These are phyloP conservation scores for Pangasius krempfi DNA, from an alignment of 2,797 vertebrate genomes.

Conservation along the genomic window DNA sequence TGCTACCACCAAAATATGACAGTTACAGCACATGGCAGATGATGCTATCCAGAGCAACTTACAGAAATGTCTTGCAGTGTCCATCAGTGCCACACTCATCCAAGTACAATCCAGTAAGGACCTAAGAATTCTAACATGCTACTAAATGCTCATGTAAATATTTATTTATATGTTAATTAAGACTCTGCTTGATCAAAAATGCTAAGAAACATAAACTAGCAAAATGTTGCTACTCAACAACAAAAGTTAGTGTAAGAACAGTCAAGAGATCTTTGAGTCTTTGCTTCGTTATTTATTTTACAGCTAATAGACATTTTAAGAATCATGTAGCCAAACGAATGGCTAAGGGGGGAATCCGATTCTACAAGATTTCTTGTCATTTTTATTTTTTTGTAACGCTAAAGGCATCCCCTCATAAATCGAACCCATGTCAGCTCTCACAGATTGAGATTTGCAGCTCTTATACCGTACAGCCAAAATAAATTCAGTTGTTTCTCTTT, in stretches of 20 bases:
- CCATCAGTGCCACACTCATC: neutral
- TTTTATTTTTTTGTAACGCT: neutral
- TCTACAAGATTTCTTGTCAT: neutral
- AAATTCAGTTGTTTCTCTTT: slow-evolving; percentile 66
- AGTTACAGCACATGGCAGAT: neutral
- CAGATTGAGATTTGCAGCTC: slow-evolving; percentile 55
- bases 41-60: neutral
- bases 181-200: neutral
- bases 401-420: slow-evolving; percentile 15
- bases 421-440: slow-evolving; percentile 26
- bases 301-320: neutral
- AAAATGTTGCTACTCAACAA: neutral
- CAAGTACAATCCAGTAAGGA: neutral
- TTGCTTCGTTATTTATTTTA: neutral
- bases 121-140: neutral
- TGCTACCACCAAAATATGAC: neutral
- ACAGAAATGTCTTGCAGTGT: neutral
- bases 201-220: neutral
- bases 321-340: too few relatives aligned
- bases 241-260: neutral
- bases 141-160: neutral
- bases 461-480: slow-evolving; percentile 61
- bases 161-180: neutral
- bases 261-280: neutral
- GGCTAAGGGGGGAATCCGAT: neutral